Conservation (phyloP, 2,113 vertebrate species). For the Phaethornis superciliosus region DNA sequence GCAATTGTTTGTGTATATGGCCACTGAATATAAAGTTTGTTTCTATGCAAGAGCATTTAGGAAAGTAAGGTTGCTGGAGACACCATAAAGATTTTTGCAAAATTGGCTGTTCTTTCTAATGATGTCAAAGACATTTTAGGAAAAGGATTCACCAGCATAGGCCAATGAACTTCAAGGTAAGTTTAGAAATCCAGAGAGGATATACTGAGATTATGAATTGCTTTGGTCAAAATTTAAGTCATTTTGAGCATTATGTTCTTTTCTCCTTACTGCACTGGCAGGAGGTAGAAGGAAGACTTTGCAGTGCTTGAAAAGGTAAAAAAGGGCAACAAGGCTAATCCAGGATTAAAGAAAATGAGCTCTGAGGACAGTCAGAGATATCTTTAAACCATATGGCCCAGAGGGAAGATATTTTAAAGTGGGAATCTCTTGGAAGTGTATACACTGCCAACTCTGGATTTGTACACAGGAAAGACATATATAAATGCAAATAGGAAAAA, state of each 20-base stretch:
- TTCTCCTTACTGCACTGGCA: not conserved
- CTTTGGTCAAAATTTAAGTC: not conserved
- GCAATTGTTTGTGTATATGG: fast-evolving
- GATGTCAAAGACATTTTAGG: not conserved
- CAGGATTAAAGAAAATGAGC: slow-evolving; percentile 64
- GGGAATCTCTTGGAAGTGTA: not conserved
- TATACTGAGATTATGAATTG: not conserved
- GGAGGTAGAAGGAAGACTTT: not conserved
- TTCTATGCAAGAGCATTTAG: not conserved
- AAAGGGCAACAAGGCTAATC: slow-evolving; percentile 48
- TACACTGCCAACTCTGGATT: not conserved
- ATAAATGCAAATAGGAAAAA: not conserved
- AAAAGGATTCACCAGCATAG: not conserved
- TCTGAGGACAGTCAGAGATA: slow-evolving; percentile 40
- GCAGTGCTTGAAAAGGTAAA: slow-evolving; percentile 45
- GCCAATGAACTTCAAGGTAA: not conserved
- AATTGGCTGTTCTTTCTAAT: not conserved
- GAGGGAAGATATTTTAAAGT: slow-evolving; percentile 47
- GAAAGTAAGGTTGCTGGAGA: not conserved
- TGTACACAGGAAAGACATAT: not conserved
- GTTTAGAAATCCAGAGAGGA: not conserved
- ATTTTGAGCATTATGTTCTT: not conserved
- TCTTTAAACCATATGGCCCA: slow-evolving; percentile 1
- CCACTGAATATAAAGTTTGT: not conserved
- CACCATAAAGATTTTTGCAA: not conserved